Evolutionary conservation across 2,113 vertebrate species (phyloP).

Genomic region (Mormoops blainvillei): DNA sequence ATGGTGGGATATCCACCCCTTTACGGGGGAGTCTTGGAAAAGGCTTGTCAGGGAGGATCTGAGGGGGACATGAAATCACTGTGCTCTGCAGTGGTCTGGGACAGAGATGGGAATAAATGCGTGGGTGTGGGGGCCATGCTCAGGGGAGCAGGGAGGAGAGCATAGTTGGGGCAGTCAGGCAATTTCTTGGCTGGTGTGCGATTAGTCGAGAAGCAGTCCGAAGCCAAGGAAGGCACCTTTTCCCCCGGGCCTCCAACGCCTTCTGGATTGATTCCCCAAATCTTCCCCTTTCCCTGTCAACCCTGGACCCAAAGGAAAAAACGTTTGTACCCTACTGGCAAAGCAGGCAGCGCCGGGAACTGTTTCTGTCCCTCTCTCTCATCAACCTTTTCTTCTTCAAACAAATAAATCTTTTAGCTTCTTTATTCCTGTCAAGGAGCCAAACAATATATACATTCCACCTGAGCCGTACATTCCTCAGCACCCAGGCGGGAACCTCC

Average conservation of each 20-base stretch:
- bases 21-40: neutral
- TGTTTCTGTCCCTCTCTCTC: neutral
- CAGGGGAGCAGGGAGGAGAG: neutral
- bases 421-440: neutral
- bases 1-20: rapidly evolving
- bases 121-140: neutral
- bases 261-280: neutral
- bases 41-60: neutral
- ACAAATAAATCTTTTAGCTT: neutral
- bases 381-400: neutral
- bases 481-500: neutral
- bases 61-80: neutral
- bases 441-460: neutral
- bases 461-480: neutral
- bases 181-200: neutral
- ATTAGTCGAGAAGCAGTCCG: neutral
- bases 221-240: neutral
- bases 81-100: neutral
- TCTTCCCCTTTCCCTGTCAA: neutral
- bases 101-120: neutral
- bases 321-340: neutral
- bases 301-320: neutral
- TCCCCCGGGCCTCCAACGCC: neutral
- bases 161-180: neutral
- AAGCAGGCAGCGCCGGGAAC: neutral